phyloP scores from a whole-genome alignment of 2,888 invertebrate species.

The Rotaria macrura region DNA sequence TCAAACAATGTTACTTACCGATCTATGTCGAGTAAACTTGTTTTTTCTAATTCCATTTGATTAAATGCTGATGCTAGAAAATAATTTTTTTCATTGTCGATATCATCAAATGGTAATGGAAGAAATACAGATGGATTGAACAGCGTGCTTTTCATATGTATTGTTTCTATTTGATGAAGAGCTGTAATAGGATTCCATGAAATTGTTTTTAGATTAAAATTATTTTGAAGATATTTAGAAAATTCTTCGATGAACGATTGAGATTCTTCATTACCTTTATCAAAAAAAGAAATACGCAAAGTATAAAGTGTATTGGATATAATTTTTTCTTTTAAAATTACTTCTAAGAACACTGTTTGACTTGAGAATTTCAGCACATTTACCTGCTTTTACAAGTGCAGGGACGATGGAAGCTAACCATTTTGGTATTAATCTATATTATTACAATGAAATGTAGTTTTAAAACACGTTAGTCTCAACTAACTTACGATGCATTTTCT shows the following conservation, averaged over 20 bases:
- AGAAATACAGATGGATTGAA: neutral
- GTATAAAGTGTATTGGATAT: neutral
- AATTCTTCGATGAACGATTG: neutral
- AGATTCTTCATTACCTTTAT: neutral
- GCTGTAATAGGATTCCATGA: neutral
- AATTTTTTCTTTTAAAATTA: neutral
- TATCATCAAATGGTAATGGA: neutral
- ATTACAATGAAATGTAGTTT: neutral
- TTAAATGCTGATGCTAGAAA: neutral
- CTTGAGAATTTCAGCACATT: neutral
- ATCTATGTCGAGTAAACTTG: neutral
- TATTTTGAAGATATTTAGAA: neutral
- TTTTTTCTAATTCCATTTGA: neutral
- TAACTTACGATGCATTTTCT: neutral
- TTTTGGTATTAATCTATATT: neutral
- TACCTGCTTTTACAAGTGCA: neutral
- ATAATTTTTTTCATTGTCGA: neutral
- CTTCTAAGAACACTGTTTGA: neutral
- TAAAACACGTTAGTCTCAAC: neutral
- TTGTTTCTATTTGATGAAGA: too few relatives aligned
- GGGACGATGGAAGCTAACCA: neutral
- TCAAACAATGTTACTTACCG: neutral
- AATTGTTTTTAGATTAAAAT: neutral
- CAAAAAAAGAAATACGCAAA: neutral
- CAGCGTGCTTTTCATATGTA: neutral